Conservation (phyloP, 2,797 vertebrate genomes). For the Gadopsis marmoratus region DNA sequence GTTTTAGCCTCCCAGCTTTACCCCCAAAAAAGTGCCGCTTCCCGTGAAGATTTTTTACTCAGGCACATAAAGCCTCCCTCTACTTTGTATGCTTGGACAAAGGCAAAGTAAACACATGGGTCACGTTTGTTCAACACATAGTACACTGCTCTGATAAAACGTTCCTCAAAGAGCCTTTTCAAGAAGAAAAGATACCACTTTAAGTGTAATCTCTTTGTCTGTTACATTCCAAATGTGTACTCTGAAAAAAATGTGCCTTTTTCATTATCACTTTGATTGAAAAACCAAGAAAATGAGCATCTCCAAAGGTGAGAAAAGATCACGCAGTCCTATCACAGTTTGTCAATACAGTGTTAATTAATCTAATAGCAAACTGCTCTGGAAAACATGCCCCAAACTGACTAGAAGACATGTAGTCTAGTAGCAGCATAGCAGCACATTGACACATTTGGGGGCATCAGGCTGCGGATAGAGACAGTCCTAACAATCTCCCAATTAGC, state of each 20-base stretch:
- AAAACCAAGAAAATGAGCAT: conserved; percentile 41
- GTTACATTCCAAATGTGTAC: conserved; percentile 12
- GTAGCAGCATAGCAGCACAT: conserved; percentile 59
- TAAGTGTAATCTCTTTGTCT: conserved; percentile 39
- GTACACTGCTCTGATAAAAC: conserved; percentile 54
- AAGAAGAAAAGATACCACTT: conserved; percentile 12
- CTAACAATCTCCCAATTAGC: conserved; percentile 77
- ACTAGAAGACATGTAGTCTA: conserved; percentile 59
- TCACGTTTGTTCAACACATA: conserved; percentile 80
- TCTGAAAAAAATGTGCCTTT: conserved; percentile 9
- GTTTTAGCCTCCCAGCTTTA: conserved; percentile 77
- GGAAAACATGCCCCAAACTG: conserved; percentile 59
- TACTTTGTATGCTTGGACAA: conserved; percentile 80
- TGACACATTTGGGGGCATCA: conserved; percentile 69
- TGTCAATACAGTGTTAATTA: conserved; percentile 81
- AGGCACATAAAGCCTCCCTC: conserved; percentile 64
- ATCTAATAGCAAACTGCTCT: conserved; percentile 74
- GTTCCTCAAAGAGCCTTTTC: conserved; percentile 46
- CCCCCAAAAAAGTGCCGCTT: conserved; percentile 74
- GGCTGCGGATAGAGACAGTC: conserved; percentile 59
- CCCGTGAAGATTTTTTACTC: conserved; percentile 70
- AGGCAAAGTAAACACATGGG: conserved; percentile 85
- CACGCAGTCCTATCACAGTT: conserved; percentile 57
- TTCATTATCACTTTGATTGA: conserved; percentile 47
- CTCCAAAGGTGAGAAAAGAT: conserved; percentile 63